phyloP scores from a whole-genome alignment of 2,113 vertebrate genomes.

The Rafetus swinhoei region DNA sequence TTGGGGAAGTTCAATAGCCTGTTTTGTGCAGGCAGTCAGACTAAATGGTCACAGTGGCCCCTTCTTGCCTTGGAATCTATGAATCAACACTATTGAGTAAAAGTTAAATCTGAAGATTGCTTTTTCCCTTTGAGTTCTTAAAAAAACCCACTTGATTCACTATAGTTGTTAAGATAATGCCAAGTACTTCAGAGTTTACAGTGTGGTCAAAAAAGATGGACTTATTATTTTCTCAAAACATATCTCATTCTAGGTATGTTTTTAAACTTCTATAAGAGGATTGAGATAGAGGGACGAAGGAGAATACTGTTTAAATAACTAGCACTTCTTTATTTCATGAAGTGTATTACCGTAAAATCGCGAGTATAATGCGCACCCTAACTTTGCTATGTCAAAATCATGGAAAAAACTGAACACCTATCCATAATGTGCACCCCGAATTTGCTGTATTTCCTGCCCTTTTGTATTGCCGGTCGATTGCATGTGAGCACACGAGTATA shows the following conservation, averaged over 20 bases:
- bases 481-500: no score
- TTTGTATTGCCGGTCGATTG: no score
- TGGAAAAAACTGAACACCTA: no score
- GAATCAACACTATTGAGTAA: not conserved
- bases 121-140: not conserved
- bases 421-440: no score
- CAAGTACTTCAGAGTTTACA: not conserved
- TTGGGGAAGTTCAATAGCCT: no score
- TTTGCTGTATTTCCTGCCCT: no score
- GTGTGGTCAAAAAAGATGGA: not conserved
- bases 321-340: not conserved
- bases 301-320: not conserved
- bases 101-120: not conserved
- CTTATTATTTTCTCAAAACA: not conserved
- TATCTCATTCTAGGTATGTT: not conserved
- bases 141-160: not conserved
- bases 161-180: not conserved
- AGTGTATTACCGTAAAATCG: not conserved
- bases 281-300: not conserved
- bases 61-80: not conserved
- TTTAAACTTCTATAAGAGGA: not conserved
- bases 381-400: no score
- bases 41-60: no score
- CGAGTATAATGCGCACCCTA: no score
- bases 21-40: no score